phyloP scores from a whole-genome alignment of 35 echinoderm and acorn worm species.

The Nesometra sesokonis region DNA sequence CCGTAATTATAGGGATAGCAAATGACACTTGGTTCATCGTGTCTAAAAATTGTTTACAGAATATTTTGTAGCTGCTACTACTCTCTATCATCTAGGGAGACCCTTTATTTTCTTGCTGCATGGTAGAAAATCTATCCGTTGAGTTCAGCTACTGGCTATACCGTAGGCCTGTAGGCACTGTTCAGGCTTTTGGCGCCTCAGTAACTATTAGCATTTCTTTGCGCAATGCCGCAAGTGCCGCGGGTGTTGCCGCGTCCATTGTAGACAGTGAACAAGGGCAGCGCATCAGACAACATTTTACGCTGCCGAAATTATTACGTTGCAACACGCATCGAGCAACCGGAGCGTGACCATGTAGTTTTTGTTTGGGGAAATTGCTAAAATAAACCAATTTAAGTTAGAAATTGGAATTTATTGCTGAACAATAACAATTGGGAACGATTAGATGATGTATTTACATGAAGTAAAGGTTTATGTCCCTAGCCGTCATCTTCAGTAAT shows the following conservation, averaged over 20 bases:
- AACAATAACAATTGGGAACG: background rate
- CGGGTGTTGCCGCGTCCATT: background rate
- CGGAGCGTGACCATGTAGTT: background rate
- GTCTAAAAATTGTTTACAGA: background rate
- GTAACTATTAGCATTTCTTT: slow-evolving; percentile 1
- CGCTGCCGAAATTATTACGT: background rate
- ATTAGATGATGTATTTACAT: background rate
- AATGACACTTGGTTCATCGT: background rate
- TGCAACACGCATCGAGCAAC: background rate
- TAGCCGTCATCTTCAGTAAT: background rate
- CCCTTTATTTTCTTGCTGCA: background rate
- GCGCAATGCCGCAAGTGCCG: background rate
- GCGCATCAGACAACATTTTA: background rate
- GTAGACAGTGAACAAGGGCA: background rate
- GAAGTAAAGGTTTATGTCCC: background rate
- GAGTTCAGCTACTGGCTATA: background rate
- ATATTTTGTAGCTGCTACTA: background rate
- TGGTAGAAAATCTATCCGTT: background rate
- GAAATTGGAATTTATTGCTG: background rate
- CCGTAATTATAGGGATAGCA: background rate
- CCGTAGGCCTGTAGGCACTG: background rate
- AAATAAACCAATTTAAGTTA: background rate
- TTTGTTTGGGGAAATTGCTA: background rate
- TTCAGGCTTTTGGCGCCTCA: background rate
- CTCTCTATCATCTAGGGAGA: background rate